Percentiles rank a stretch among this genome's conserved stretches.
These are phyloP conservation scores for Pseudachorutes palmiensis DNA, from an alignment of 1,140 invertebrate genomes.

Conservation along the genomic window DNA sequence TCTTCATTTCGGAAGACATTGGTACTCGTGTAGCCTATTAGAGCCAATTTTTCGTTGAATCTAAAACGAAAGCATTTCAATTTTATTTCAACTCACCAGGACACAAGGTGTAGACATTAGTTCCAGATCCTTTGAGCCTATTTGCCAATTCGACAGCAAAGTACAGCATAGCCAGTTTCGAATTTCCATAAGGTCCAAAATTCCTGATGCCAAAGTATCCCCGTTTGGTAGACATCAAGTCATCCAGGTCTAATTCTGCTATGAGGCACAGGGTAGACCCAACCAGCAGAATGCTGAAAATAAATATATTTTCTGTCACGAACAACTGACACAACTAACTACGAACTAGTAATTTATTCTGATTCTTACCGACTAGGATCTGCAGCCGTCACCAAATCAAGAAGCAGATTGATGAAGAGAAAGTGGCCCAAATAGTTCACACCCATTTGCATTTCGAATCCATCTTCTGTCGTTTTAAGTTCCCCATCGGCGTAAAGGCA, in stretches of 20 bases:
- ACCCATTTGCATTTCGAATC: constrained; percentile 44
- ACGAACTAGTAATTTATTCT: too few relatives aligned
- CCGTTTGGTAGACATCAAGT: constrained; percentile 41
- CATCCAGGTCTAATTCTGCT: constrained; percentile 46
- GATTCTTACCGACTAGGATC: constrained; percentile 38
- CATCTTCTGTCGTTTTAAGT: constrained; percentile 42
- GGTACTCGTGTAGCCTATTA: constrained; percentile 35
- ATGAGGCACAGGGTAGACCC: constrained; percentile 40
- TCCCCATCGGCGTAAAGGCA: constrained; percentile 55
- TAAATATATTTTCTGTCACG: too few relatives aligned
- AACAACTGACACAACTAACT: too few relatives aligned
- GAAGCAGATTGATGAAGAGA: constrained; percentile 46
- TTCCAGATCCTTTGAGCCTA: constrained; percentile 40
- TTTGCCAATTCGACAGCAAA: constrained; percentile 40
- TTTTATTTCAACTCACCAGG: constrained; percentile 41
- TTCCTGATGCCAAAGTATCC: constrained; percentile 35
- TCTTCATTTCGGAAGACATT: constrained; percentile 44
- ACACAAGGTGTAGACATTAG: constrained; percentile 46
- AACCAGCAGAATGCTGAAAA: constrained; percentile 11
- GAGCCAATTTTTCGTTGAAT: background rate
- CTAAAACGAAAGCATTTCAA: background rate
- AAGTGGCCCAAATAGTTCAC: constrained; percentile 47
- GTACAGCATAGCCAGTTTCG: constrained; percentile 42
- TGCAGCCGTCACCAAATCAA: constrained; percentile 42
- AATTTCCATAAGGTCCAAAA: constrained; percentile 43